A percentile compares a stretch with the other conserved stretches of the same genome.
These are phyloP conservation scores for Tiaroga cobitis DNA, from an alignment of 2,797 vertebrate species.

Conservation along the genomic window DNA sequence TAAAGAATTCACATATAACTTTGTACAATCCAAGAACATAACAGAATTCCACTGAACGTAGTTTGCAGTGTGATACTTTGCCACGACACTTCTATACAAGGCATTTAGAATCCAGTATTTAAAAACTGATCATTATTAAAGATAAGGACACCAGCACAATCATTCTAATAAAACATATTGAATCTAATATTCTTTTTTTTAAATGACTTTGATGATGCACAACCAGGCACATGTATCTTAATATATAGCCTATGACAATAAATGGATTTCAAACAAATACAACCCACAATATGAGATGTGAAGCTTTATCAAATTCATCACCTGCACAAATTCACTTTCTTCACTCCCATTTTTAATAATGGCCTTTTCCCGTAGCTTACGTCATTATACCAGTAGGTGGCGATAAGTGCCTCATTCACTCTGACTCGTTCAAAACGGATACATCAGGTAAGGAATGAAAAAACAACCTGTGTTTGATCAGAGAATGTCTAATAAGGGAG, in stretches of 20 bases:
- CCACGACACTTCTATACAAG: not conserved
- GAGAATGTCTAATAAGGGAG: too few species aligned
- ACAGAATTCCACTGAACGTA: not conserved
- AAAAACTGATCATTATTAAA: not conserved
- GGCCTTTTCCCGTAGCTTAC: not conserved
- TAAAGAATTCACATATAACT: slow-evolving; percentile 8
- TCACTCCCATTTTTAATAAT: not conserved
- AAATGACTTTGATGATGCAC: not conserved
- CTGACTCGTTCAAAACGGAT: too few species aligned
- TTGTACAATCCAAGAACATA: slow-evolving; percentile 12
- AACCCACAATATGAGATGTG: not conserved
- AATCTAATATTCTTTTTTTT: not conserved
- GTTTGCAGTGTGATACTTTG: not conserved
- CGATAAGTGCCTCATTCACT: not conserved
- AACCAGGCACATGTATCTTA: not conserved
- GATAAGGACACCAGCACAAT: not conserved
- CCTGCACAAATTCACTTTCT: not conserved
- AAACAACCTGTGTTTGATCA: not conserved
- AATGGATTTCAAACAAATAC: not conserved
- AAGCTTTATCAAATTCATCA: not conserved
- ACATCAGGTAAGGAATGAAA: not conserved
- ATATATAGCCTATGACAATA: not conserved
- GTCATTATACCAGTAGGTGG: not conserved
- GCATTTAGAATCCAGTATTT: not conserved
- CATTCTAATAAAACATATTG: not conserved